A percentile compares a stretch with the other conserved stretches of the same genome.
phyloP scores from a whole-genome alignment of 2,888 invertebrate species.

The Silvanus unidentatus region DNA sequence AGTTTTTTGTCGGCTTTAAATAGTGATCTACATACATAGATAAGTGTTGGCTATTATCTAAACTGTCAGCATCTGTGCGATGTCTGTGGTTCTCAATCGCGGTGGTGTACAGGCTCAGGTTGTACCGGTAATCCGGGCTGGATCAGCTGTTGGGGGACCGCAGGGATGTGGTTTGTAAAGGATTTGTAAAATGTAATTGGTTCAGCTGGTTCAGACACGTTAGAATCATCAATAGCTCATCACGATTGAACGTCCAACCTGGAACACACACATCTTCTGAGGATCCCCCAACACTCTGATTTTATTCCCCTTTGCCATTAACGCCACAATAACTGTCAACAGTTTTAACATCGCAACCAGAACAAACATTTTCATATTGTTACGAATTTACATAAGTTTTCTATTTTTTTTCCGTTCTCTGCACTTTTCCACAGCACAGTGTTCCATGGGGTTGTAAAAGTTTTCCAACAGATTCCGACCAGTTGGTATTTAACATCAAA shows the following conservation, averaged over 20 bases:
- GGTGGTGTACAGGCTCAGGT: conserved; percentile 19
- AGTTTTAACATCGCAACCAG: background rate
- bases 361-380: too few relatives aligned
- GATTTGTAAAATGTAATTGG: conserved; percentile 55
- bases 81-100: conserved; percentile 26
- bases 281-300: background rate
- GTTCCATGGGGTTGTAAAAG: too few relatives aligned
- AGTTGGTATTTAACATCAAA: conserved; percentile 34
- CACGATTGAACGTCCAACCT: conserved; percentile 41
- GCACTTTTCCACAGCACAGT: too few relatives aligned
- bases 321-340: background rate
- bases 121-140: conserved; percentile 23
- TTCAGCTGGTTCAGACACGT: conserved; percentile 58
- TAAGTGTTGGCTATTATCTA: conserved; percentile 34
- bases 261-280: conserved; percentile 2
- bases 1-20: conserved; percentile 17
- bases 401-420: too few relatives aligned
- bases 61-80: conserved; percentile 32
- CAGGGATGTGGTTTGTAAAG: conserved; percentile 34
- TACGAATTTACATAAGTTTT: too few relatives aligned
- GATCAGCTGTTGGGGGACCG: conserved; percentile 26
- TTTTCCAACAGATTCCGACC: conserved; percentile 31
- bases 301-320: background rate
- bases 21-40: conserved; percentile 29
- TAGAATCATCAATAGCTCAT: conserved; percentile 60